Base-by-base conservation (phyloP, 2,888 invertebrate genomes). In the Drosophila helvetica region DNA sequence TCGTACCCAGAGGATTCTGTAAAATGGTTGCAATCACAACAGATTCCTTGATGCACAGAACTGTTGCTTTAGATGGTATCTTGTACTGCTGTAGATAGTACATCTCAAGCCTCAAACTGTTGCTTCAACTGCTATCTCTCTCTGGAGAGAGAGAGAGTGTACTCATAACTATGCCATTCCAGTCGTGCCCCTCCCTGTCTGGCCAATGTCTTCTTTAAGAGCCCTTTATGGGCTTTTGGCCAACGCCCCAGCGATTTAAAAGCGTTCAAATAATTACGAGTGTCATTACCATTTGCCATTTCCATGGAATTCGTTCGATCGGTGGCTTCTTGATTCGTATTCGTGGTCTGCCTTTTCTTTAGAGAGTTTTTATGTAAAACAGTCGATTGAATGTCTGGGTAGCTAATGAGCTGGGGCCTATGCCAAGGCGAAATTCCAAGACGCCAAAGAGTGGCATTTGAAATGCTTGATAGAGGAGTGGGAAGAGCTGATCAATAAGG, bases 1-100 rank as follows among this genome's bases (percentile, higher is more conserved):
- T 17, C n/a, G 33, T 38, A 22, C 33, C 22, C 33, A 47, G 33
- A 42, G 50, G 22, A 38, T 25, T 9, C 55, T n/a, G 19, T 25
- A 86, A 87, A 88, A 88, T 86, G 83, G 88, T 68, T 33, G 63
- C 80, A 79, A 79, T 88, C 80, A 86, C 77, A 75, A 68, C 83
- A 64, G 64, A 71, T 56, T 51, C 6, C 30, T 7, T 18, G 43
- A 58, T 38, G 53, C 17, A 17, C 25, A 50, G 9, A 57, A 38
- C 15, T 38, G 38, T 38, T 38, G 38, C 38, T 38, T 38, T 38
- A n/a, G 38, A n/a, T 38, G 38, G n/a, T n/a, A 38, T 38, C 38
- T 38, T 7, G 15, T 38, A 38, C 15, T 38, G 33, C 18, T 48
- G 42, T 51, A 19, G 38, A 22, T 33, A 33, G 18, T 45, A 51